Conservation (phyloP, 2,113 vertebrate genomes). For the Sphaerodactylus townsendi region DNA sequence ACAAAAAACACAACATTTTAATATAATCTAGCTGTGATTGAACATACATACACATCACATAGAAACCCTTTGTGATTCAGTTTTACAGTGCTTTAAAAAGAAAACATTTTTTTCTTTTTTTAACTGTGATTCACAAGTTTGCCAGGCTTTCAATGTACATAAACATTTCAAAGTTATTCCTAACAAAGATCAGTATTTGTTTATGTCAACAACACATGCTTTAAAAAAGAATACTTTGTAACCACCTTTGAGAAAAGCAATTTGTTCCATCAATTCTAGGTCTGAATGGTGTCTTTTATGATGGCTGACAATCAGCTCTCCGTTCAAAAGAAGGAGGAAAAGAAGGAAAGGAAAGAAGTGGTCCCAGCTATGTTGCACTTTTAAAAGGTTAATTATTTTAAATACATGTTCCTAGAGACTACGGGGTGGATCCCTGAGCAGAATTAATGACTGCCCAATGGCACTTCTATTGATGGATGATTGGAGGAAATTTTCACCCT, state of each 20-base stretch:
- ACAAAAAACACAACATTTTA: too few relatives aligned
- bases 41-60: background rate
- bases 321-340: background rate
- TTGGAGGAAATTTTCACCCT: too few relatives aligned
- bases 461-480: too few relatives aligned
- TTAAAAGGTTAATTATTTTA: too few relatives aligned
- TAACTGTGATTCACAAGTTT: too few relatives aligned
- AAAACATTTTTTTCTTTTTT: background rate
- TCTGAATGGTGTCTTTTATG: conserved; percentile 33
- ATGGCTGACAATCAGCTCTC: conserved; percentile 28
- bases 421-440: too few relatives aligned
- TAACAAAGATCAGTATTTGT: conserved; percentile 30
- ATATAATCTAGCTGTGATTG: too few relatives aligned
- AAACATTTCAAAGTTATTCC: conserved; percentile 28
- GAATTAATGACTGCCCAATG: too few relatives aligned
- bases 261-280: conserved; percentile 24
- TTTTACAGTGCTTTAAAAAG: background rate
- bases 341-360: too few relatives aligned
- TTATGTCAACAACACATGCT: conserved; percentile 20
- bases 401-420: too few relatives aligned
- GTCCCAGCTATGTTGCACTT: too few relatives aligned
- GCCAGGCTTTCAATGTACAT: background rate
- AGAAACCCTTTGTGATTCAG: background rate
- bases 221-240: conserved; percentile 8
- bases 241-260: conserved; percentile 8